Percentiles rank a stretch among this genome's conserved stretches.
These are phyloP conservation scores for Numenius arquata DNA, from an alignment of 2,113 vertebrate genomes.

Conservation along the genomic window DNA sequence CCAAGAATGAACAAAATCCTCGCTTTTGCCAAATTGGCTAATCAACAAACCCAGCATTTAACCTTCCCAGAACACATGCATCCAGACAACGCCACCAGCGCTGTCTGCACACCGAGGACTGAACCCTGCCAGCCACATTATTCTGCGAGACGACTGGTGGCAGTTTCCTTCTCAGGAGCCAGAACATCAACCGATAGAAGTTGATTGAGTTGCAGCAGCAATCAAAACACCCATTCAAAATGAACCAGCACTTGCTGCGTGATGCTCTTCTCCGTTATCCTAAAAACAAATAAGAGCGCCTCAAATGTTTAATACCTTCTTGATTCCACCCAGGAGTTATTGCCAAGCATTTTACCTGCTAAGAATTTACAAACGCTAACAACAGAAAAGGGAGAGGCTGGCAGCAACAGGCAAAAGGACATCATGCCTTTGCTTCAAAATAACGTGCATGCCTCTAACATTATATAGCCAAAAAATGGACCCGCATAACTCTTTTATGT, in stretches of 20 bases:
- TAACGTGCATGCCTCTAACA: background rate
- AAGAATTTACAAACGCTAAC: background rate
- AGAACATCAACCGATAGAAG: too few relatives aligned
- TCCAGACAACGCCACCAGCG: background rate
- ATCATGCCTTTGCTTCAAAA: background rate
- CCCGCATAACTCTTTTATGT: background rate
- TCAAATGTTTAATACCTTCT: background rate
- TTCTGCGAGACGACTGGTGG: background rate
- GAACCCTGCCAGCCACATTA: background rate
- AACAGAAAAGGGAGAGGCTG: background rate
- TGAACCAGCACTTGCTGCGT: background rate
- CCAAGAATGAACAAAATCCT: slow-evolving; percentile 39
- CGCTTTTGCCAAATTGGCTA: slow-evolving; percentile 59
- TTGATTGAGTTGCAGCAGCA: too few relatives aligned
- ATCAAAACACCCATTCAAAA: background rate
- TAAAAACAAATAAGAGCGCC: background rate
- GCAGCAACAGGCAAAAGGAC: background rate
- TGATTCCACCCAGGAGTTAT: background rate
- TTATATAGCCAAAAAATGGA: background rate
- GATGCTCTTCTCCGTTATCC: background rate
- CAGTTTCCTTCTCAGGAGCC: background rate
- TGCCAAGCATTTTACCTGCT: background rate
- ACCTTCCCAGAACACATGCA: background rate
- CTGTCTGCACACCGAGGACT: background rate
- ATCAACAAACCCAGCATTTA: slow-evolving; percentile 8